phyloP scores from a whole-genome alignment of 1,140 invertebrate species.

The Drosophila erecta region DNA sequence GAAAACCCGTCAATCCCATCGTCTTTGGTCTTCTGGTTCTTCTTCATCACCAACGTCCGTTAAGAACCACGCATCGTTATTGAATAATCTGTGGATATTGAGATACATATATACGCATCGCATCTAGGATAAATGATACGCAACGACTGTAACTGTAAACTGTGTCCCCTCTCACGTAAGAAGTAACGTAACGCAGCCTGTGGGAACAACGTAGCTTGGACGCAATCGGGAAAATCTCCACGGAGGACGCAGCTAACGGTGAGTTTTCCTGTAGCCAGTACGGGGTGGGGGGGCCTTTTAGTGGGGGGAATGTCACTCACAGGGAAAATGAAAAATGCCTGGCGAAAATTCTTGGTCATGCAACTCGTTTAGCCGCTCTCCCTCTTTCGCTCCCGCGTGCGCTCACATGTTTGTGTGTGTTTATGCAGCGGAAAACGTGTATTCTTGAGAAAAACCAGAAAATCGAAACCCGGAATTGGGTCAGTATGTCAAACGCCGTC shows the following conservation, averaged over 20 bases:
- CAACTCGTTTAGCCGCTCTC: conserved; percentile 62
- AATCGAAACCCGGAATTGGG: conserved; percentile 83
- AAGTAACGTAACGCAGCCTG: conserved; percentile 17
- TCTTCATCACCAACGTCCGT: conserved; percentile 8
- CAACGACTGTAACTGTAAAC: conserved; percentile 26
- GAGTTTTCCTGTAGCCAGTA: conserved; percentile 9
- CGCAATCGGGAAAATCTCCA: conserved; percentile 27
- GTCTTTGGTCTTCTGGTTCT: conserved; percentile 35
- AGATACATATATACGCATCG: neutral
- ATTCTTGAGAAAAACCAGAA: conserved; percentile 83
- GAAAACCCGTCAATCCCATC: conserved; percentile 26
- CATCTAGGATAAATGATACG: conserved; percentile 15
- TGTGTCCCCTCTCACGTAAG: conserved; percentile 17
- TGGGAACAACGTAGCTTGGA: conserved; percentile 1
- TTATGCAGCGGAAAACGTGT: conserved; percentile 73
- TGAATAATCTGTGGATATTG: conserved; percentile 9
- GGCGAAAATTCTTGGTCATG: conserved; percentile 65
- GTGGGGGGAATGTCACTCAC: conserved; percentile 14
- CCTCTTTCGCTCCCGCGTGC: conserved; percentile 27
- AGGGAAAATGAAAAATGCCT: conserved; percentile 49
- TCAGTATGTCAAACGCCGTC: conserved; percentile 73
- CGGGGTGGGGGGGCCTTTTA: neutral
- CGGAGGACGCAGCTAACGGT: conserved; percentile 39
- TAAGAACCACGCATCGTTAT: conserved; percentile 16
- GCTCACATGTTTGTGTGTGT: conserved; percentile 3